Conservation (phyloP, 2,797 vertebrate genomes). For the Pseudocheirus occidentalis region DNA sequence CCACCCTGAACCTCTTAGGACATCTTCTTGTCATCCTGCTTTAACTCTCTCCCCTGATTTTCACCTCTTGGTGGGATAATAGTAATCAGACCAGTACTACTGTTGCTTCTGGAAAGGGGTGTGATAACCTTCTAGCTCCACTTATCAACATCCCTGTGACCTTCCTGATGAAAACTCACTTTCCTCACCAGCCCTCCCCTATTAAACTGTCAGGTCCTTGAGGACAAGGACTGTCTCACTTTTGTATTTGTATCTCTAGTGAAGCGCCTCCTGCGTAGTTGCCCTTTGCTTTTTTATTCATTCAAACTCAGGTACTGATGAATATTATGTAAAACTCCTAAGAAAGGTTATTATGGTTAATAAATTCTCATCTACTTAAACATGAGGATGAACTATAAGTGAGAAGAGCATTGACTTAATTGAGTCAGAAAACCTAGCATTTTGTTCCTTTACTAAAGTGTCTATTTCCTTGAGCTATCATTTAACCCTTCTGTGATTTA, state of each 20-base stretch:
- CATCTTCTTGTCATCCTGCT: neutral
- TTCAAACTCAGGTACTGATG: neutral
- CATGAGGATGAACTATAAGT: neutral
- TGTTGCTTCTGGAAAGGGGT: neutral
- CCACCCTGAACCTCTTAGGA: neutral
- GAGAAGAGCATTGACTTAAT: neutral
- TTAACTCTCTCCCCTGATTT: neutral
- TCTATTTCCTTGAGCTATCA: neutral
- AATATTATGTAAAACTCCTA: neutral
- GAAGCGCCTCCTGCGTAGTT: rapidly evolving
- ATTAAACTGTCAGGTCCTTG: neutral
- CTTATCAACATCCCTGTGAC: neutral
- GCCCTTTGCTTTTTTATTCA: neutral
- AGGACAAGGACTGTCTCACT: neutral
- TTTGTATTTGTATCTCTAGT: neutral
- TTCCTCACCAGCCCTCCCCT: neutral
- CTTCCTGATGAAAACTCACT: neutral
- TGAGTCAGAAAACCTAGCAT: neutral
- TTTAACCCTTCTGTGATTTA: neutral
- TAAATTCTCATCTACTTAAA: neutral
- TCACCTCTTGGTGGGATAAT: neutral
- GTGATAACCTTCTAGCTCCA: neutral
- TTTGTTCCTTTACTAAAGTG: neutral
- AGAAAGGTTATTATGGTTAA: neutral
- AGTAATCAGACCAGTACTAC: neutral